Conservation (phyloP, 2,113 vertebrate genomes). For the Typhlomys cinereus region DNA sequence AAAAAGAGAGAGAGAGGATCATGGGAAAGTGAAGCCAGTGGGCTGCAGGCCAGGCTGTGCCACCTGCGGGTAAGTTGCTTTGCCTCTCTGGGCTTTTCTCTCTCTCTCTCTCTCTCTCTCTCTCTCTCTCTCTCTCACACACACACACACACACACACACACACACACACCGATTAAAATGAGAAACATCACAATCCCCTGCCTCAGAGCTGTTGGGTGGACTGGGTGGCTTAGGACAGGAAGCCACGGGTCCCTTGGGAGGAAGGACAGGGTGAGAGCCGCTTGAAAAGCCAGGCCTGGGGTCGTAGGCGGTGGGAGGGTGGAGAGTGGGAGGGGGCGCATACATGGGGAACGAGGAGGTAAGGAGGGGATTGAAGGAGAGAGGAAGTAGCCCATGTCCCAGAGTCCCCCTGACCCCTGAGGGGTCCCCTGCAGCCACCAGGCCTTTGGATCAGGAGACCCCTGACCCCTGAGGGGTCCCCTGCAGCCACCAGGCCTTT, state of each 20-base stretch:
- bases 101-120: too few species aligned
- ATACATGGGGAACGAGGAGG: accelerated
- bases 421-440: not conserved
- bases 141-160: too few species aligned
- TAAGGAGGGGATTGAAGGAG: not conserved
- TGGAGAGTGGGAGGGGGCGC: too few species aligned
- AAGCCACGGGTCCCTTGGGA: accelerated
- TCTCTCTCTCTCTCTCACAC: too few species aligned
- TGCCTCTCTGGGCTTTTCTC: not conserved
- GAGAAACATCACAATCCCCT: accelerated
- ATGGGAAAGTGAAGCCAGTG: accelerated
- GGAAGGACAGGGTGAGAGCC: not conserved
- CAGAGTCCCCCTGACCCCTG: not conserved
- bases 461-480: too few species aligned
- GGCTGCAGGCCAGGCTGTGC: not conserved
- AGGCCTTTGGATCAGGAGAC: not conserved
- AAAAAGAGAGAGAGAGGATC: too few species aligned
- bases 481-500: not conserved
- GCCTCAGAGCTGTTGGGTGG: not conserved
- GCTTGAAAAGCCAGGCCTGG: not conserved
- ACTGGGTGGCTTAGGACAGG: accelerated
- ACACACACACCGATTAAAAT: too few species aligned
- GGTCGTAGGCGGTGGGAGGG: too few species aligned
- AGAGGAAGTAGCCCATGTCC: not conserved
- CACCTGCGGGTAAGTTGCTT: accelerated